These are phyloP conservation scores for Sesamia nonagrioides DNA, from an alignment of 1,140 invertebrate species.

Conservation along the genomic window DNA sequence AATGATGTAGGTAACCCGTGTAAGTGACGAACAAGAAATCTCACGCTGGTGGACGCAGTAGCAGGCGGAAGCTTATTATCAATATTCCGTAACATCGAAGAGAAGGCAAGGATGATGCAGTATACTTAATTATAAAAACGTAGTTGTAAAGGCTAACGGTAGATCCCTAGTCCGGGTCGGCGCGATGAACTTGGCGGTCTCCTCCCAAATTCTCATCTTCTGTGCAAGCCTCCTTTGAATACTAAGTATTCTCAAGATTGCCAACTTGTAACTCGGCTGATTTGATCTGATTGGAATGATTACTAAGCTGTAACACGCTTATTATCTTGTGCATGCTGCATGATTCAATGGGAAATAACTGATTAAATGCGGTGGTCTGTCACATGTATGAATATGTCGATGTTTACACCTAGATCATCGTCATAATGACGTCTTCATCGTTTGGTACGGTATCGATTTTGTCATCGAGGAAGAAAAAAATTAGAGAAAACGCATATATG, in stretches of 20 bases:
- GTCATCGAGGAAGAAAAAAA: slow-evolving; percentile 19
- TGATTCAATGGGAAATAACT: slow-evolving; percentile 30
- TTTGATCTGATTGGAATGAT: slow-evolving; percentile 36
- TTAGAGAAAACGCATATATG: not conserved
- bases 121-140: not conserved
- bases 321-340: slow-evolving; percentile 5
- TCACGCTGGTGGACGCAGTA: no score
- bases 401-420: not conserved
- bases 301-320: slow-evolving; percentile 14
- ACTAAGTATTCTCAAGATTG: slow-evolving; percentile 26
- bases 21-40: no score
- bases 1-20: no score
- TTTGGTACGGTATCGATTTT: not conserved
- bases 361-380: not conserved
- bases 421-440: not conserved
- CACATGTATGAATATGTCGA: not conserved
- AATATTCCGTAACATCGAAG: no score
- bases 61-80: no score
- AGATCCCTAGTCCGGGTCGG: not conserved
- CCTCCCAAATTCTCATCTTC: slow-evolving; percentile 33
- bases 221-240: slow-evolving; percentile 15
- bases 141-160: slow-evolving; percentile 27
- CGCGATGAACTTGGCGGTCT: not conserved
- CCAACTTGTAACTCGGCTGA: slow-evolving; percentile 26
- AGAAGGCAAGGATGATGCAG: no score